These are phyloP conservation scores for Manis javanica DNA, from an alignment of 2,797 vertebrate species.

Conservation along the genomic window DNA sequence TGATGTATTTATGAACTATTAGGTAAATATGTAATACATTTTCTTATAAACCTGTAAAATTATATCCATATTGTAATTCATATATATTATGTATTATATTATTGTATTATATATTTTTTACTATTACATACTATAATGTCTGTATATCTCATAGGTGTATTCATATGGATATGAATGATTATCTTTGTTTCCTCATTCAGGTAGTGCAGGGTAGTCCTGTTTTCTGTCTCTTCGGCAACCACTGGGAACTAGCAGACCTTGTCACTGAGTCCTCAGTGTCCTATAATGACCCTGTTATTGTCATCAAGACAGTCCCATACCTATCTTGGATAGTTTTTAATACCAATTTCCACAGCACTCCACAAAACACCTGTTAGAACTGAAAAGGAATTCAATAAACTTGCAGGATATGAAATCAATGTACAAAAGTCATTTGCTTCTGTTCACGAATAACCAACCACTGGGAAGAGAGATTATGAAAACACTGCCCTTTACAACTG, in stretches of 20 bases:
- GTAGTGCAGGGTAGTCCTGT: constrained; percentile 47
- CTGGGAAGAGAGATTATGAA: too few species aligned
- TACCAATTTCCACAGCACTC: too few species aligned
- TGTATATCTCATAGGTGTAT: not conserved
- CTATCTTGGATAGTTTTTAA: not conserved
- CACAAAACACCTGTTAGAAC: too few species aligned
- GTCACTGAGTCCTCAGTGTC: not conserved
- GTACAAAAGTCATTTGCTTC: too few species aligned
- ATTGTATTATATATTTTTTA: not conserved
- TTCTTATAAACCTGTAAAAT: not conserved
- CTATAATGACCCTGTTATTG: not conserved
- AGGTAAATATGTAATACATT: not conserved
- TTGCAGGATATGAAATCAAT: too few species aligned
- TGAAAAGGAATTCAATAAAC: too few species aligned
- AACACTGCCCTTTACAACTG: too few species aligned
- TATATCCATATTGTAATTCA: not conserved
- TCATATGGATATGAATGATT: not conserved
- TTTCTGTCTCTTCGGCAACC: constrained; percentile 44
- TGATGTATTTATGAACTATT: not conserved
- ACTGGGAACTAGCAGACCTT: constrained; percentile 30
- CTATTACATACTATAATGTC: fast-evolving
- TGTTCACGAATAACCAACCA: too few species aligned
- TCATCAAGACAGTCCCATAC: constrained; percentile 34
- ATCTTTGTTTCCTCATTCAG: constrained; percentile 26
- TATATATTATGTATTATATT: not conserved